These are phyloP conservation scores for Indri indri DNA, from an alignment of 2,113 vertebrate genomes.

Conservation along the genomic window DNA sequence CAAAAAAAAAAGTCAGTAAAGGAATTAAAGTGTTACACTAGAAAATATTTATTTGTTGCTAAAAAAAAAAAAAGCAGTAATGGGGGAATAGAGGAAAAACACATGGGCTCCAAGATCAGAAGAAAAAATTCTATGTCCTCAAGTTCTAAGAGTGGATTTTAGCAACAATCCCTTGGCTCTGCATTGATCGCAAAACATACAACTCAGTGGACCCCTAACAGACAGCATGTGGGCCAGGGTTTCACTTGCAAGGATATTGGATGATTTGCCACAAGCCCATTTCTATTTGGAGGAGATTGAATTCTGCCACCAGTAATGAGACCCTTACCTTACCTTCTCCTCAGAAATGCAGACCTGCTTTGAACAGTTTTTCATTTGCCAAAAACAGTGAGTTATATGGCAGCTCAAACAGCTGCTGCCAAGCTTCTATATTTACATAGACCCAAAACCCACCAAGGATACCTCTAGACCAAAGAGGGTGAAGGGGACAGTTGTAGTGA, in stretches of 20 bases:
- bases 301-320: not conserved
- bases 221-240: not conserved
- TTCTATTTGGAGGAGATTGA: not conserved
- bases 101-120: not conserved
- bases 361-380: not conserved
- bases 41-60: not conserved
- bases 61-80: not conserved
- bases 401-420: not conserved
- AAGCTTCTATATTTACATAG: not conserved
- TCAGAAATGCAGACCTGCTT: not conserved
- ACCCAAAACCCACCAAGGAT: not conserved
- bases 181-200: not conserved
- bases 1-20: not conserved
- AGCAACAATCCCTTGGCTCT: not conserved
- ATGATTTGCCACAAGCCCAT: not conserved
- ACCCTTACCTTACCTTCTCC: not conserved
- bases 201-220: not conserved
- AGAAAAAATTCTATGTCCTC: not conserved
- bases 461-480: not conserved
- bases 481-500: not conserved
- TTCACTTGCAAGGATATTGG: not conserved
- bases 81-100: not conserved
- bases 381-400: not conserved
- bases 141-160: not conserved
- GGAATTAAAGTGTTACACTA: not conserved